Evolutionary conservation across 2,888 invertebrate genomes (phyloP), one percentile per base, ranked within the genome.

Genomic region (Dolomedes plantarius): DNA sequence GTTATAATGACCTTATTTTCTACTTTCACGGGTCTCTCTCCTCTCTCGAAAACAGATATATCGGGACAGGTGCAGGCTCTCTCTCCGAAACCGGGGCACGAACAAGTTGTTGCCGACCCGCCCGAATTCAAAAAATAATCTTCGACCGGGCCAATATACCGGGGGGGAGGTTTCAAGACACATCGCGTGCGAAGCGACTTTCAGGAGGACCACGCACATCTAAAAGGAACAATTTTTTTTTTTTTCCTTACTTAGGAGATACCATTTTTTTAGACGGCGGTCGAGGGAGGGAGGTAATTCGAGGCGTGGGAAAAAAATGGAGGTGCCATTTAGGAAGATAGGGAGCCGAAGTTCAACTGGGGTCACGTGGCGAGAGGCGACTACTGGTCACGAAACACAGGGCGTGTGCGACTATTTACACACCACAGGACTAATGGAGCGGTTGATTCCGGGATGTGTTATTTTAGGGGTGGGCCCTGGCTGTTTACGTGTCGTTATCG

Each of bases 1-100:
- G n/a, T n/a, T n/a, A n/a, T n/a, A 23, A 56, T 56, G 56, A 56
- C 56, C 56, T 56, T 56, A 56, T 56, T 56, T 16, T 23, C 56
- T 23, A 56, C 56, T 56, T 56, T 56, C 23, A 11, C 56, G 56
- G 56, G 23, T 5, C 56, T 56, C 56, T 6, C 23, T 19, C 56
- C 19, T 23, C 23, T n/a, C 23, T 46, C 16, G 6, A 11, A 56
- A 11, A 23, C 56, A 23, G 5, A 56, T 23, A 3, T 23, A 7
- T 5, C 23, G 19, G 56, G 56, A 56, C 56, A 56, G 56, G 56
- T 56, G 56, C 56, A 56, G 23, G 23, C 36, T 11, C 9, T 11
- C 23, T 56, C 16, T 23, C 41, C 1, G 41, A 56, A 56, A 23
- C 16, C 56, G 56, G 46, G 23, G 56, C 56, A 23, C 23, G 23